Conservation (phyloP, 2,113 vertebrate genomes). For the Pristiophorus japonicus region DNA sequence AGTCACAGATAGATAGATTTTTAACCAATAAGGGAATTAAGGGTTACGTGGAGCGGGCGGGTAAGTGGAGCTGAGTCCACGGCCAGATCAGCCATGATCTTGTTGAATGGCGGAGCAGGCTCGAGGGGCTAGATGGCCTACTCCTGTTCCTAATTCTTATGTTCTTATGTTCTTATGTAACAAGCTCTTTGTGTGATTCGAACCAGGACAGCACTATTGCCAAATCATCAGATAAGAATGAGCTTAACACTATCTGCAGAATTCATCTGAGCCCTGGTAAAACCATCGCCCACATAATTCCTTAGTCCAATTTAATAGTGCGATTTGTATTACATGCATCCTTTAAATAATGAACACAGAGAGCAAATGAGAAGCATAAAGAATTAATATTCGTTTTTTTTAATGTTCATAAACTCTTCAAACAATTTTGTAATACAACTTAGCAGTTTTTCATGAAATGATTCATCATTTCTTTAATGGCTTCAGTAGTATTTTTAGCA, state of each 20-base stretch:
- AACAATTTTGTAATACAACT: background rate
- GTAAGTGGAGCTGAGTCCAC: too few species aligned
- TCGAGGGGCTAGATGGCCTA: too few species aligned
- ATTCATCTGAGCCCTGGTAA: background rate
- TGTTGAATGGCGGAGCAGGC: too few species aligned
- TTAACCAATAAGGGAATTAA: too few species aligned
- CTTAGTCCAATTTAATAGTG: background rate
- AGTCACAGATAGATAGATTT: too few species aligned
- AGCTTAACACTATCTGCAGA: background rate
- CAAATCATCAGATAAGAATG: background rate
- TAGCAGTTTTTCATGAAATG: background rate
- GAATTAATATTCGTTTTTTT: too few species aligned
- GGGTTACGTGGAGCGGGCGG: too few species aligned
- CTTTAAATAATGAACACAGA: background rate
- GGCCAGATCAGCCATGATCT: too few species aligned
- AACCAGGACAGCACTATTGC: background rate
- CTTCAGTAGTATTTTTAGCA: background rate
- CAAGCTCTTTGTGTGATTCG: background rate
- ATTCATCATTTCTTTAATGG: background rate
- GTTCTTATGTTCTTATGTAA: too few species aligned
- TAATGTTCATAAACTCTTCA: too few species aligned
- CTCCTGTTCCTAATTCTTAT: too few species aligned
- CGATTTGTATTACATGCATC: background rate
- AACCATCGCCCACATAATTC: background rate
- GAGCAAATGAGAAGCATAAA: background rate